A percentile compares a stretch with the other conserved stretches of the same genome.
Conservation (phyloP, 1,140 invertebrate species). For the Sycophaga agraensis region DNA sequence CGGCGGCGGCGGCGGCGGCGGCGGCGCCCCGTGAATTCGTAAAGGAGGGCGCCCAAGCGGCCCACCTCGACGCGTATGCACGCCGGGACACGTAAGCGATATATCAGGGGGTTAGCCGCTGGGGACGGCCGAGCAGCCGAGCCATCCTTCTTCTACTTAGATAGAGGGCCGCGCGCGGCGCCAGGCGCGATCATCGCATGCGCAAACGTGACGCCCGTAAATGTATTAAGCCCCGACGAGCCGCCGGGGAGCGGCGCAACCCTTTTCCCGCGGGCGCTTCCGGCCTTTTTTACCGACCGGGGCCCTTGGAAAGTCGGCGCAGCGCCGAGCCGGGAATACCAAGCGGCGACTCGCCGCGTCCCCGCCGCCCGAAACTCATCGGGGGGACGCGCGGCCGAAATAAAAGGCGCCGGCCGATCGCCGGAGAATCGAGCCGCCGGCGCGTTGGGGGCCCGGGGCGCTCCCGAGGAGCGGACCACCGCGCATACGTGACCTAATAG, state of each 20-base stretch:
- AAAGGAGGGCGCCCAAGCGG: slow-evolving; percentile 54
- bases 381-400: background rate
- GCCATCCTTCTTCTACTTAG: slow-evolving; percentile 57
- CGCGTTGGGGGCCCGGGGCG: no score
- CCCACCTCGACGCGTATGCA: slow-evolving; percentile 49
- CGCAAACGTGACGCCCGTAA: slow-evolving; percentile 55
- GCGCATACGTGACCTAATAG: slow-evolving; percentile 33
- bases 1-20: no score
- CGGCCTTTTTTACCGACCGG: background rate
- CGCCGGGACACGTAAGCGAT: slow-evolving; percentile 58
- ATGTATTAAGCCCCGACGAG: slow-evolving; percentile 60
- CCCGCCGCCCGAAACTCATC: background rate
- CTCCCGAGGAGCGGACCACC: slow-evolving; percentile 15
- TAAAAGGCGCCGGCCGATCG: background rate
- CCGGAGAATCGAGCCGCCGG: background rate
- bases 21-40: slow-evolving; percentile 55
- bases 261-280: slow-evolving; percentile 20
- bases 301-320: no score
- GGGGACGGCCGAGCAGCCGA: slow-evolving; percentile 54
- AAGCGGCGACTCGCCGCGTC: background rate
- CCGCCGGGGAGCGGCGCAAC: slow-evolving; percentile 46
- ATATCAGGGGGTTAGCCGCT: slow-evolving; percentile 59
- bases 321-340: no score
- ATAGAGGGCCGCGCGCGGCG: slow-evolving; percentile 31
- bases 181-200: slow-evolving; percentile 51